Percentiles rank a stretch among this genome's conserved stretches.
phyloP scores from a whole-genome alignment of 2,797 vertebrate genomes.

The Prunella strophiata region DNA sequence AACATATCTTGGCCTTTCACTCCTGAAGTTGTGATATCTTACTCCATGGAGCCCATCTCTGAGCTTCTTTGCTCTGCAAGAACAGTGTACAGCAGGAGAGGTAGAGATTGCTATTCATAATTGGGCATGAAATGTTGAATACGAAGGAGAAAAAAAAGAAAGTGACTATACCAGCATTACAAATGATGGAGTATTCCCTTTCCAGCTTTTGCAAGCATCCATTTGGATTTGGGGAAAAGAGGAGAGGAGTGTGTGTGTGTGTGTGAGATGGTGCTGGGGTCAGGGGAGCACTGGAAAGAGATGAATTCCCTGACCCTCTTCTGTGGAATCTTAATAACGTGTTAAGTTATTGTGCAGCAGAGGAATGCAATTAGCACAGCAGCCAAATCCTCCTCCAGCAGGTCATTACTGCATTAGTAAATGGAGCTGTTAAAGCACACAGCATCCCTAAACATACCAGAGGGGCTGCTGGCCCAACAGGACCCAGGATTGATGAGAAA shows the following conservation, averaged over 20 bases:
- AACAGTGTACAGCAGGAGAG: neutral
- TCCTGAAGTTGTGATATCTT: neutral
- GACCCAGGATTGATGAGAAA: conserved; percentile 68
- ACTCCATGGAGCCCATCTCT: neutral
- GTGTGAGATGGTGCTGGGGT: neutral
- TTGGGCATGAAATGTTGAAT: neutral
- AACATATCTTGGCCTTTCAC: neutral
- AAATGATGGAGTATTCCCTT: conserved; percentile 53
- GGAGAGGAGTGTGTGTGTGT: neutral
- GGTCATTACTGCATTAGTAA: conserved; percentile 76
- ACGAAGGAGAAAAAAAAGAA: neutral
- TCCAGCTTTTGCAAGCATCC: conserved; percentile 46
- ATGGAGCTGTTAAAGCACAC: conserved; percentile 70
- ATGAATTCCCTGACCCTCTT: conserved; percentile 76
- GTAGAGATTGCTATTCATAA: neutral
- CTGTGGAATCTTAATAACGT: conserved; percentile 82
- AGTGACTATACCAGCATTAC: neutral
- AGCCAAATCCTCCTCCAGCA: conserved; percentile 73
- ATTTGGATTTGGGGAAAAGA: conserved; percentile 39
- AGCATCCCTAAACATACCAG: conserved; percentile 73
- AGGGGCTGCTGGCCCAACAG: conserved; percentile 59
- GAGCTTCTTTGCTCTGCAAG: neutral
- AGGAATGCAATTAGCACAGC: conserved; percentile 79
- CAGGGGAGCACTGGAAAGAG: conserved; percentile 65
- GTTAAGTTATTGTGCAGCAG: conserved; percentile 79